Evolutionary conservation across 1,140 invertebrate genomes (phyloP).

Genomic region (Radopholus similis): DNA sequence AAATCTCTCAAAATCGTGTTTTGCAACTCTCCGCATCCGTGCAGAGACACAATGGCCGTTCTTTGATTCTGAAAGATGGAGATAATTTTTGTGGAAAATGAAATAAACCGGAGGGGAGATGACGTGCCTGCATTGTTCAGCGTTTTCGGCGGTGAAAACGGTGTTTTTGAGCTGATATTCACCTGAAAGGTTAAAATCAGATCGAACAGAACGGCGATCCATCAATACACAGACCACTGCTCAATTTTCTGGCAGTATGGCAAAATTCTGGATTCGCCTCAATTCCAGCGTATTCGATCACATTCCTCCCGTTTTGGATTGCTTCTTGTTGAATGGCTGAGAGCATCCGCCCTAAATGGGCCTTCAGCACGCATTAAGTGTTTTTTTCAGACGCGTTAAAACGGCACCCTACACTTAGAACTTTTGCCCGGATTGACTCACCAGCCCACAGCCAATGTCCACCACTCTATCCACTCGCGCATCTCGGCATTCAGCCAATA

Average conservation of each 20-base stretch:
- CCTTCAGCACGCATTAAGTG: too few species aligned
- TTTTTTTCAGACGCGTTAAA: not conserved
- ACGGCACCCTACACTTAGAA: not conserved
- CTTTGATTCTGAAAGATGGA: not conserved
- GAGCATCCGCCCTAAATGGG: not conserved
- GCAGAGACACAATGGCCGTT: slow-evolving; percentile 11
- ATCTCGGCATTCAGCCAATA: not conserved
- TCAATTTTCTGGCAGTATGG: slow-evolving; percentile 1
- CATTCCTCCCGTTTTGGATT: not conserved
- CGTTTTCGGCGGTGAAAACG: not conserved
- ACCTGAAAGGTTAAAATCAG: not conserved
- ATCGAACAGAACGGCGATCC: not conserved
- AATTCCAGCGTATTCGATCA: not conserved
- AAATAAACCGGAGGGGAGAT: slow-evolving; percentile 6
- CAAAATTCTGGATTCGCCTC: not conserved
- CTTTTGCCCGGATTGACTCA: not conserved
- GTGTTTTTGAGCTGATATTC: not conserved
- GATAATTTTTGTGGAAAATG: not conserved
- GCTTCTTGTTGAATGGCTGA: not conserved
- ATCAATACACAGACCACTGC: not conserved
- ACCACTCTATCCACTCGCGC: slow-evolving; percentile 3
- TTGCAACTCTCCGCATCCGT: slow-evolving; percentile 21
- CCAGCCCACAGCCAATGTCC: slow-evolving; percentile 20
- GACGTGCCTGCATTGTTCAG: not conserved
- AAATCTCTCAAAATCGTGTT: not conserved